These are phyloP conservation scores for Semnornis frantzii DNA, from an alignment of 2,113 vertebrate species.

Conservation along the genomic window DNA sequence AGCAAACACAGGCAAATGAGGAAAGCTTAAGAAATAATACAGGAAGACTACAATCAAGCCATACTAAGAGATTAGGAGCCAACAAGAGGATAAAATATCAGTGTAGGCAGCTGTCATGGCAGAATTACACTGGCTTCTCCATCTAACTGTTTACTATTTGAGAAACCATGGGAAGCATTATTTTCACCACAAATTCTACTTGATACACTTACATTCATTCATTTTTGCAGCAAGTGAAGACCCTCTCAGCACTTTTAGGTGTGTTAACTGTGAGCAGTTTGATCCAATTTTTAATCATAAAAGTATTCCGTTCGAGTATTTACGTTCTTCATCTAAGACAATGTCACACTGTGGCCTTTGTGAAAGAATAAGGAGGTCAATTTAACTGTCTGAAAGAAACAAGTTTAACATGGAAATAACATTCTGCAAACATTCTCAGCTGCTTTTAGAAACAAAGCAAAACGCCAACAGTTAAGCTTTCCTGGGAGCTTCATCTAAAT, in stretches of 20 bases:
- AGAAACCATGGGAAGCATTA: accelerated
- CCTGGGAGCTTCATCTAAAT: constrained; percentile 1
- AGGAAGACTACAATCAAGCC: neutral
- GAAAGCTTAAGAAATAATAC: neutral
- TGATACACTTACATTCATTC: neutral
- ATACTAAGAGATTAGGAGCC: neutral
- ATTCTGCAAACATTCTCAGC: neutral
- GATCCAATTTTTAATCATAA: neutral
- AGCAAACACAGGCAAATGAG: neutral
- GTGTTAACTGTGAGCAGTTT: neutral
- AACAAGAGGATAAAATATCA: neutral
- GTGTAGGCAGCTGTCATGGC: neutral
- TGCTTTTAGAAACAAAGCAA: constrained; percentile 32
- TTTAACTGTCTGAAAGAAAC: neutral
- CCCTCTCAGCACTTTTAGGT: neutral
- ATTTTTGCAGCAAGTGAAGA: neutral
- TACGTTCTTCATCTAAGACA: neutral
- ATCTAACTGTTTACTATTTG: neutral
- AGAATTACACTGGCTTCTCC: neutral
- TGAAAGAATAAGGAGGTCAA: neutral
- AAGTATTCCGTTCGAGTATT: neutral
- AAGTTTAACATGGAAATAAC: neutral
- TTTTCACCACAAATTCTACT: neutral
- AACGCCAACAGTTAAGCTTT: neutral
- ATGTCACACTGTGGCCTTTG: neutral